Conservation (phyloP, 2,113 vertebrate genomes). For the Burhinus bistriatus region DNA sequence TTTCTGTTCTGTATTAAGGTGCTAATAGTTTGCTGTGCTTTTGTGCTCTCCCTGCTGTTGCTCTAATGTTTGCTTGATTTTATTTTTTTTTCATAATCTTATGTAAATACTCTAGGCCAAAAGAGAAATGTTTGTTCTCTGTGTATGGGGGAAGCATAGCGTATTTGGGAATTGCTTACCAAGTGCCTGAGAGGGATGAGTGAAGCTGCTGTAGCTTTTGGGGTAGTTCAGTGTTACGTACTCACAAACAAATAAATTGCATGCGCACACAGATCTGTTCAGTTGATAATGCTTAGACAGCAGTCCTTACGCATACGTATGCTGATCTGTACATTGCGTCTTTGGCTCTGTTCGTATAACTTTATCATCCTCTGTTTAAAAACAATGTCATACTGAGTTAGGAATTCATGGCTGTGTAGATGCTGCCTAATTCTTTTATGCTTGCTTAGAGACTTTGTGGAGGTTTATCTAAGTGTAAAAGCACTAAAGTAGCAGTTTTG, state of each 20-base stretch:
- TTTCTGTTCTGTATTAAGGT: background rate
- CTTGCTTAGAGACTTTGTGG: background rate
- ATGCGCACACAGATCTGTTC: background rate
- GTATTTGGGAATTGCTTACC: background rate
- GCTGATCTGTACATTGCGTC: background rate
- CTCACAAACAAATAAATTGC: background rate
- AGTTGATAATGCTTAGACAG: background rate
- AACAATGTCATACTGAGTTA: background rate
- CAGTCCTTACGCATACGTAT: accelerated
- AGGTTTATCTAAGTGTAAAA: background rate
- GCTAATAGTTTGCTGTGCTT: background rate
- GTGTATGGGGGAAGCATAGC: background rate
- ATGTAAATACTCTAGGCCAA: background rate
- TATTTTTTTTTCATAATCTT: background rate
- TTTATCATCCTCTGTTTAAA: background rate
- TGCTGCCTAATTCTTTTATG: background rate
- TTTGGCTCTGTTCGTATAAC: background rate
- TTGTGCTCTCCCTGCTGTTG: background rate
- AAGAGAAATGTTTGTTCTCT: background rate
- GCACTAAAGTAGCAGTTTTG: background rate
- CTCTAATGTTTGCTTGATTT: background rate
- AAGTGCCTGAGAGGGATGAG: background rate
- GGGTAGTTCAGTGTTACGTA: background rate
- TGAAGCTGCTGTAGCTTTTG: background rate
- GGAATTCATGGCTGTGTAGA: background rate